These are phyloP conservation scores for Crypturellus tataupa DNA, from an alignment of 2,797 vertebrate species.

Conservation along the genomic window DNA sequence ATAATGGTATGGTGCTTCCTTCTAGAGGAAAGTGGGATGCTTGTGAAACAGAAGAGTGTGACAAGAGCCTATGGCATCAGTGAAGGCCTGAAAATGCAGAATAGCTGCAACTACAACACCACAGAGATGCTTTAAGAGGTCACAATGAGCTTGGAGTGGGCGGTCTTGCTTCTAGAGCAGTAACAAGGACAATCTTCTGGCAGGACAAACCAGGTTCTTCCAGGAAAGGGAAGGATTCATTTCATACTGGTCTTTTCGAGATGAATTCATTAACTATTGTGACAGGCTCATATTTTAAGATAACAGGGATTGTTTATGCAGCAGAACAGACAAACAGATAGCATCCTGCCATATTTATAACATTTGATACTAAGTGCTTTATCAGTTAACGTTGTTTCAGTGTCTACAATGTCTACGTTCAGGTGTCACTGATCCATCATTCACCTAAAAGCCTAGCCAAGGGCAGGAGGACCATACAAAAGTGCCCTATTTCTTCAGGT, in stretches of 20 bases:
- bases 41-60: not conserved
- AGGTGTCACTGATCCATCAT: not conserved
- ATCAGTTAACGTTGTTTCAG: not conserved
- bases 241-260: not conserved
- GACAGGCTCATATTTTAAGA: not conserved
- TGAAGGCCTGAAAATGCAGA: not conserved
- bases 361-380: not conserved
- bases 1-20: not conserved
- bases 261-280: not conserved
- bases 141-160: accelerated
- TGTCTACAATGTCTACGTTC: not conserved
- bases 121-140: accelerated
- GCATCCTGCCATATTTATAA: not conserved
- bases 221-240: not conserved
- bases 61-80: not conserved
- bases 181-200: accelerated
- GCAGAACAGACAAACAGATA: not conserved
- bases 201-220: not conserved
- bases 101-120: not conserved
- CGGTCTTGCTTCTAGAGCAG: not conserved
- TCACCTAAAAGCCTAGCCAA: not conserved
- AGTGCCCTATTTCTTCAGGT: not conserved
- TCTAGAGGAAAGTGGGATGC: not conserved
- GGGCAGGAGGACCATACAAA: not conserved
- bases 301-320: not conserved